Base-by-base conservation (phyloP, 1,140 invertebrate species). In the Vollenhovia emeryi region DNA sequence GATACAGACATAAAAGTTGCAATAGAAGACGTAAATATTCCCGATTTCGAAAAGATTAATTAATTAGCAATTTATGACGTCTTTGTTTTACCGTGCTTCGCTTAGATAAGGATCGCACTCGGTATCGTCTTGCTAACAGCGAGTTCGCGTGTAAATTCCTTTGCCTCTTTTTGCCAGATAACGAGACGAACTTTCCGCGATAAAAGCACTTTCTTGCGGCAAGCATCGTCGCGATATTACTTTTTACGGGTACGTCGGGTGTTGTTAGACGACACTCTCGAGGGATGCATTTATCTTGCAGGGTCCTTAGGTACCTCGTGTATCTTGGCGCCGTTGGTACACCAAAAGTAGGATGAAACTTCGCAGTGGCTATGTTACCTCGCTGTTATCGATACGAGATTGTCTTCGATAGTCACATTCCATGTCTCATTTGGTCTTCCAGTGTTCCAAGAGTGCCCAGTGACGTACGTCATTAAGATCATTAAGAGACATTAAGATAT, bases 181-280 rank as follows among this genome's bases (percentile, higher is more conserved):
- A 82, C 78, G 78, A 82, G 78, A 73, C 78, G 64, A 82, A 82
- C 78, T 82, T 82, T 82, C 50, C 36, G 13, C 78, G 78, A 82
- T 82, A 82, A 82, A 82, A 82, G 78, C 78, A 82, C 78, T 82
- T 82, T 73, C 78, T 73, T 73, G 50, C 64, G 64, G 18, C 36
- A 30, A 73, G 66, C 66, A 68, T 57, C 78, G 66, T 27, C 36
- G 78, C 78, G 66, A 82, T 82, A 82, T 82, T 82, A 82, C 78
- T 82, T 82, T 82, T 82, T 71, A 82, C 78, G 78, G 21, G 24
- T 43, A 80, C 27, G 50, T 69, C 66, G 64, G 48, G 30, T 48
- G 78, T 82, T 82, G 78, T 73, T 73, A 82, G 78, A 57, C 66
- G 66, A 82, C 66, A 68, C 21, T 71, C 78, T 82, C 78, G 43